Percentiles rank a stretch among this genome's conserved stretches.
Evolutionary conservation across 2,113 vertebrate species (phyloP).

Genomic region (Podarcis muralis): DNA sequence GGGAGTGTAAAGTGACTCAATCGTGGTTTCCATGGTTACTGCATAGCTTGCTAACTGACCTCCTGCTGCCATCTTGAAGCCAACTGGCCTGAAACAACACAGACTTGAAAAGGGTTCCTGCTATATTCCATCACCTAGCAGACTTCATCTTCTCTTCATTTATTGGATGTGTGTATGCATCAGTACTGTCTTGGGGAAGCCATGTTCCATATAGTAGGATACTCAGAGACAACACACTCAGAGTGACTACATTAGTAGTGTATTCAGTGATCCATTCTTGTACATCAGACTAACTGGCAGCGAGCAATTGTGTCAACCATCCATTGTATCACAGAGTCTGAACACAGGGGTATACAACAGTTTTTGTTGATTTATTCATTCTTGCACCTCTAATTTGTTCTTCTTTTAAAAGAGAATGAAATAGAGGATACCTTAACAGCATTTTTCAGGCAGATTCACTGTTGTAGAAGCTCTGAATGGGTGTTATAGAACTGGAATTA

Average conservation of each 20-base stretch:
- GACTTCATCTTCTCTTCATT: not conserved
- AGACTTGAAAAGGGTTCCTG: accelerated
- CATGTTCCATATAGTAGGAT: not conserved
- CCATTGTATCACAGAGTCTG: not conserved
- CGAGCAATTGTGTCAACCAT: not conserved
- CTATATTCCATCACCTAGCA: not conserved
- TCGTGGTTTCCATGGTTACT: not conserved
- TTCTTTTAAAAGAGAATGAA: not conserved
- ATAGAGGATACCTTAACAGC: not conserved
- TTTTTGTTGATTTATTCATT: accelerated
- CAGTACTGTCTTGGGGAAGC: not conserved
- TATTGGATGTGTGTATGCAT: not conserved
- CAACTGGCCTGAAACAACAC: not conserved
- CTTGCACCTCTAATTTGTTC: not conserved
- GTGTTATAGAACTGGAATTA: not conserved
- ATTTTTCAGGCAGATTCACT: not conserved
- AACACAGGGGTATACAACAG: not conserved
- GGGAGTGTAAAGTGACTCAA: not conserved
- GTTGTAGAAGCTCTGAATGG: not conserved
- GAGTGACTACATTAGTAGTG: not conserved
- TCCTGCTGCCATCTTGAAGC: not conserved
- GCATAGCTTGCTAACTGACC: not conserved
- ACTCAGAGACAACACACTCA: not conserved
- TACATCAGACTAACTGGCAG: not conserved
- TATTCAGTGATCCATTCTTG: not conserved